phyloP scores from a whole-genome alignment of 2,113 vertebrate species.

The Clarias gariepinus region DNA sequence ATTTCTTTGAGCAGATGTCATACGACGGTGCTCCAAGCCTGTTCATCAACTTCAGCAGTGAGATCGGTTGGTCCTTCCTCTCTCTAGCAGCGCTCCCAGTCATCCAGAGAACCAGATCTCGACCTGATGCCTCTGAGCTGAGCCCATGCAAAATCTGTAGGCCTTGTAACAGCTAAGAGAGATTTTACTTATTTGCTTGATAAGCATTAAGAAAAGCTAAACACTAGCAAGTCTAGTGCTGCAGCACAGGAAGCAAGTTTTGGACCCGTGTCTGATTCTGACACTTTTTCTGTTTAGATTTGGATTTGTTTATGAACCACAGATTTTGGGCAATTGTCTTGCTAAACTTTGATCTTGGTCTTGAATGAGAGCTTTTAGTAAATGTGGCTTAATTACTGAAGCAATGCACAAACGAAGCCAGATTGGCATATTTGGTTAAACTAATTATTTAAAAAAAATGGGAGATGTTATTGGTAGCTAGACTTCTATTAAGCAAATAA shows the following conservation, averaged over 20 bases:
- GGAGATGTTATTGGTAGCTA: neutral
- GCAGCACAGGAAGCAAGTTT: neutral
- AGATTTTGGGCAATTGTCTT: neutral
- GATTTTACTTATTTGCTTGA: constrained; percentile 27
- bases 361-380: neutral
- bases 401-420: neutral
- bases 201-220: constrained; percentile 23
- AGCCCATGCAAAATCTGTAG: constrained; percentile 10
- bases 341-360: neutral
- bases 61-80: neutral
- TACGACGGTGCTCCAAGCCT: neutral
- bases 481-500: too few species aligned
- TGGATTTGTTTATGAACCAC: neutral
- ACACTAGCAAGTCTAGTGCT: neutral
- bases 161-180: neutral
- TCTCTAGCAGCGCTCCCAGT: neutral
- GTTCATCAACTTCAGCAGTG: neutral
- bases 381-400: neutral
- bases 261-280: neutral
- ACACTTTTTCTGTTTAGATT: neutral
- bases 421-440: neutral
- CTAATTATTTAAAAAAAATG: neutral
- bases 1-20: neutral
- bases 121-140: neutral
- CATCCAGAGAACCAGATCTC: neutral